Evolutionary conservation across 2,113 vertebrate genomes (phyloP).

Genomic region (Lepidothrix coronata): DNA sequence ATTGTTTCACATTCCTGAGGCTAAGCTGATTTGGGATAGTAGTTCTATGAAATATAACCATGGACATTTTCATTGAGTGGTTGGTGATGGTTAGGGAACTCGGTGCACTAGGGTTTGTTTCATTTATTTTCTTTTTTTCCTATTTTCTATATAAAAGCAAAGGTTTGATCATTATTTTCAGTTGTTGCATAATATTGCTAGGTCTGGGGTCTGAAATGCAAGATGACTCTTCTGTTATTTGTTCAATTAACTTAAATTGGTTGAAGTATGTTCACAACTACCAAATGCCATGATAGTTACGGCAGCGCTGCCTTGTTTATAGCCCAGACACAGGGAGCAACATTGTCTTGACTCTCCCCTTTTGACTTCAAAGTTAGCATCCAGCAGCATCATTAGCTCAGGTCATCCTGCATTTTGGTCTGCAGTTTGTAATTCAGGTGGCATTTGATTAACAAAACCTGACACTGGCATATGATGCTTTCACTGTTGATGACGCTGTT

Average conservation of each 20-base stretch:
- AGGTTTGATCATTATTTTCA: neutral
- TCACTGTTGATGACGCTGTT: neutral
- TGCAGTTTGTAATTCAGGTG: neutral
- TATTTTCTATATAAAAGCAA: neutral
- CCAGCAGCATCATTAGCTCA: neutral
- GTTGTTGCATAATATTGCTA: neutral
- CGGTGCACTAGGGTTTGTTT: neutral
- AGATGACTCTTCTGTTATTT: neutral
- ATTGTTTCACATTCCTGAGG: neutral
- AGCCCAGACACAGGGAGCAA: neutral
- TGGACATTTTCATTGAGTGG: neutral
- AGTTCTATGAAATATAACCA: neutral
- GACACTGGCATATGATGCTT: neutral
- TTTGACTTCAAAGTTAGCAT: neutral
- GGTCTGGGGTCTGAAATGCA: neutral
- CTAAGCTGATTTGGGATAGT: neutral
- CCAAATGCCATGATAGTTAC: neutral
- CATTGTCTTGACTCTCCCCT: neutral
- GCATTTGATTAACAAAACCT: neutral
- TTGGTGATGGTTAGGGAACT: neutral
- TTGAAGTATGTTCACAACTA: neutral
- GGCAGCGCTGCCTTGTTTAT: accelerated
- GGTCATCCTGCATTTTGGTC: neutral
- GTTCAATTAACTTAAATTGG: neutral
- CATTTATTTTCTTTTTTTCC: neutral